Percentiles rank a stretch among this genome's conserved stretches.
Evolutionary conservation across 2,888 invertebrate species (phyloP).

Genomic region (Lymantria monacha): DNA sequence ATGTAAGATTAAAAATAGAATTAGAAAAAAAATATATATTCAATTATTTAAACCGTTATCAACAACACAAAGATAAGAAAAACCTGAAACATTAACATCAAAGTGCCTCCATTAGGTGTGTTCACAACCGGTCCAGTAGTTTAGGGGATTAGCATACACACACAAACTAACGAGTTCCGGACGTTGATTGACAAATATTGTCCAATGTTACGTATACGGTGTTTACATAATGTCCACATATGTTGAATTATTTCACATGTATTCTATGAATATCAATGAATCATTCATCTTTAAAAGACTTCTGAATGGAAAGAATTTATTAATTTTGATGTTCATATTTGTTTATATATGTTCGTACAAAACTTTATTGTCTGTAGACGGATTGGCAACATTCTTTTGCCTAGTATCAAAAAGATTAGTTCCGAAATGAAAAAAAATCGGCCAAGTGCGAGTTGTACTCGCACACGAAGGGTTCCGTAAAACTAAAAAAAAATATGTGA

Average conservation of each 20-base stretch:
- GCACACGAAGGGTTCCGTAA: too few relatives aligned
- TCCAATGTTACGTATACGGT: conserved; percentile 3
- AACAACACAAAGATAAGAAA: too few relatives aligned
- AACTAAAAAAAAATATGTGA: too few relatives aligned
- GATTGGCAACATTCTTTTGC: too few relatives aligned
- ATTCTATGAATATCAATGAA: background rate
- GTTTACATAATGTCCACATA: conserved; percentile 11
- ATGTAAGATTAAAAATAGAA: too few relatives aligned
- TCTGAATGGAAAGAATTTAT: background rate
- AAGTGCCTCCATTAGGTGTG: conserved; percentile 11
- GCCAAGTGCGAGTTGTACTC: too few relatives aligned
- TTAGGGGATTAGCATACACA: conserved; percentile 26
- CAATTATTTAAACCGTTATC: too few relatives aligned
- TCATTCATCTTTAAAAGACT: background rate
- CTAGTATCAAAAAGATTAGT: background rate
- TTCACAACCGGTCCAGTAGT: conserved; percentile 30
- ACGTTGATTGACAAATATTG: conserved; percentile 34
- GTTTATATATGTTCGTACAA: too few relatives aligned
- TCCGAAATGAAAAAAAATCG: background rate
- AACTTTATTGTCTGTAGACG: too few relatives aligned
- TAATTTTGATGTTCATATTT: too few relatives aligned
- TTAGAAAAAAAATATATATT: too few relatives aligned
- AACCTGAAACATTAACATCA: background rate
- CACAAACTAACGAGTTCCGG: conserved; percentile 21
- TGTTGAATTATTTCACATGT: conserved; percentile 1